Base-by-base conservation (phyloP, 2,888 invertebrate genomes). In the Seira sanloemensis region DNA sequence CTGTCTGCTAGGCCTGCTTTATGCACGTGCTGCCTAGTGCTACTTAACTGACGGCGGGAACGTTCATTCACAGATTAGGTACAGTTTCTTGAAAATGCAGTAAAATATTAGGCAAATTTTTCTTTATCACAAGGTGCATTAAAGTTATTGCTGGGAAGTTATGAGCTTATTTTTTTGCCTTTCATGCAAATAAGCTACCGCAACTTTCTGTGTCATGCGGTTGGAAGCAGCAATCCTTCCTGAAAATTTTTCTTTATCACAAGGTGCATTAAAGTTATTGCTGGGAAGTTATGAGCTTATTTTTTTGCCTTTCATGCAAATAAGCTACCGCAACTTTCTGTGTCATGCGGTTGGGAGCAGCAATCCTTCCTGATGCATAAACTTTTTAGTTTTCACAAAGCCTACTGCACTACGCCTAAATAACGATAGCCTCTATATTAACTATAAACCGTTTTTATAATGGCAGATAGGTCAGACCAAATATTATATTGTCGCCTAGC, bases 281-380 rank as follows among this genome's bases (percentile, higher is more conserved):
- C 4, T 37, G 37, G 12, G 12, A 37, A 37, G 37, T 37, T 37
- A 12, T n/a, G n/a, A n/a, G n/a, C n/a, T n/a, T n/a, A n/a, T n/a
- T n/a, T n/a, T n/a, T n/a, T n/a, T n/a, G n/a, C n/a, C n/a, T n/a
- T n/a, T n/a, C n/a, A n/a, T n/a, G n/a, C n/a, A n/a, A n/a, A n/a
- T n/a, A n/a, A n/a, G n/a, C n/a, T n/a, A n/a, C n/a, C n/a, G n/a
- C n/a, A n/a, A n/a, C n/a, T n/a, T n/a, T n/a, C n/a, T n/a, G n/a
- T n/a, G n/a, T n/a, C n/a, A n/a, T n/a, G n/a, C n/a, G n/a, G n/a
- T n/a, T n/a, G n/a, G n/a, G n/a, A n/a, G n/a, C n/a, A n/a, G n/a
- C n/a, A n/a, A n/a, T n/a, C n/a, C 37, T 37, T 37, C 37, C 37
- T 37, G 71, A 71, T 78, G 78, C 71, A 71, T 23, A 71, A 78